These are phyloP conservation scores for Cordilura impudica DNA, from an alignment of 2,888 invertebrate genomes.

Conservation along the genomic window DNA sequence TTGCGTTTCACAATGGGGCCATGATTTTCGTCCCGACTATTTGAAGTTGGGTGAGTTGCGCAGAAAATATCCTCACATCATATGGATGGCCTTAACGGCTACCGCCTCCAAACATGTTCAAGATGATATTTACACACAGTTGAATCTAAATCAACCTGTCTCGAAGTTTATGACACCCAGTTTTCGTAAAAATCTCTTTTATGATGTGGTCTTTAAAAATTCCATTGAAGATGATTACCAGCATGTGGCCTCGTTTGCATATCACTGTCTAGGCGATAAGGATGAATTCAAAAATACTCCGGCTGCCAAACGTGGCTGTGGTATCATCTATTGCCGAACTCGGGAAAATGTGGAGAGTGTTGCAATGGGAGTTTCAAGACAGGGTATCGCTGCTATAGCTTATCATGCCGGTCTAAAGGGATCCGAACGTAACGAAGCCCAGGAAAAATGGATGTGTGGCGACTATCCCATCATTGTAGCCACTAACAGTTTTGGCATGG, in stretches of 20 bases:
- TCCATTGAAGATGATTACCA: slow-evolving; percentile 87
- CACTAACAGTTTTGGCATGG: slow-evolving; percentile 99
- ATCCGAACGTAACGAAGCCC: slow-evolving; percentile 86
- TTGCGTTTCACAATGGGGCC: slow-evolving; percentile 99
- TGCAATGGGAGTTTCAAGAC: slow-evolving; percentile 85
- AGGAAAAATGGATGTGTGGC: slow-evolving; percentile 95
- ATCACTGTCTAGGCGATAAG: slow-evolving; percentile 82
- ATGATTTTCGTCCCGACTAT: slow-evolving; percentile 97
- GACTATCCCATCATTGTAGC: slow-evolving; percentile 94
- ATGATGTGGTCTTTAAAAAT: slow-evolving; percentile 95
- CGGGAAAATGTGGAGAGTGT: slow-evolving; percentile 93
- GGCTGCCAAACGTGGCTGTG: slow-evolving; percentile 81
- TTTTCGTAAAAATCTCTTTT: slow-evolving; percentile 95
- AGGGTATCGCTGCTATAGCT: slow-evolving; percentile 87
- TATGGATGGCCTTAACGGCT: slow-evolving; percentile 96
- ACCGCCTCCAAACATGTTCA: slow-evolving; percentile 91
- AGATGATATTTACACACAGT: slow-evolving; percentile 88
- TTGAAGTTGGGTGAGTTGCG: slow-evolving; percentile 89
- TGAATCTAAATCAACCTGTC: slow-evolving; percentile 84
- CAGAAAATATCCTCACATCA: slow-evolving; percentile 82
- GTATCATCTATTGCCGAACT: slow-evolving; percentile 97
- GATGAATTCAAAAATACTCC: slow-evolving; percentile 66
- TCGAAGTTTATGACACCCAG: slow-evolving; percentile 90
- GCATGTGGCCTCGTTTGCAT: slow-evolving; percentile 87
- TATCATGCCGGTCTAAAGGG: slow-evolving; percentile 94